Base-by-base conservation (phyloP, 2,113 vertebrate species). In the Seriola rivoliana region DNA sequence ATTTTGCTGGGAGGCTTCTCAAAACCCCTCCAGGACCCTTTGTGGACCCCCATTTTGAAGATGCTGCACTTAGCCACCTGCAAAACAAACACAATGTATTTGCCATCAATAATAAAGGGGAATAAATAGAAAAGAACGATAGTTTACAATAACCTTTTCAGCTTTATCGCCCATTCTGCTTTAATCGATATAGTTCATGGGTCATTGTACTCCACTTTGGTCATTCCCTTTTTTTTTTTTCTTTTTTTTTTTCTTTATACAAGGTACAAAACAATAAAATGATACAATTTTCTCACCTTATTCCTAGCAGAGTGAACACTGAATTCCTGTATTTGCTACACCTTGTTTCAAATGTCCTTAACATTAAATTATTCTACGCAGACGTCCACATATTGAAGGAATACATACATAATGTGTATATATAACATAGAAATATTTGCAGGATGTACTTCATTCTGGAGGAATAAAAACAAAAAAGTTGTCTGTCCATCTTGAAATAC, bases 21-120 rank as follows among this genome's bases (percentile, higher is more conserved):
- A 42, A 64, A 52, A 29, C 36, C 32, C 9, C 21, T 32, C 16
- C 29, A 34, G 17, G 16, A 54, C n/a, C 71, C 17, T n/a, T 46
- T 36, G 5, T 46, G 42, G 67, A 81, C 67, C 69, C 46, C 36
- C 62, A 23, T 72, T 68, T 85, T 11, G 4, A 50, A 42, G 80
- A 57, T 32, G 59, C 44, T 67, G 60, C 52, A 50, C 38, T 69
- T 32, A 69, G 32, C 40, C 32, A 25, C 40, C n/a, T 70, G 48
- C 19, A 57, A 58, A 80, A 59, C 32, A 17, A 32, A 70, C 48
- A 54, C 16, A 25, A 32, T 68, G 21, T 10, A 38, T 73, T 78
- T n/a, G 8, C 34, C 57, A 36, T 78, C 16, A 54, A 63, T 19
- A 57, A 21, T 19, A 13, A 59, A 17, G 10, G 54, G 7, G 23